Evolutionary conservation across 2,113 vertebrate species (phyloP), one percentile per base, ranked within the genome.

Genomic region (Prolemur simus): DNA sequence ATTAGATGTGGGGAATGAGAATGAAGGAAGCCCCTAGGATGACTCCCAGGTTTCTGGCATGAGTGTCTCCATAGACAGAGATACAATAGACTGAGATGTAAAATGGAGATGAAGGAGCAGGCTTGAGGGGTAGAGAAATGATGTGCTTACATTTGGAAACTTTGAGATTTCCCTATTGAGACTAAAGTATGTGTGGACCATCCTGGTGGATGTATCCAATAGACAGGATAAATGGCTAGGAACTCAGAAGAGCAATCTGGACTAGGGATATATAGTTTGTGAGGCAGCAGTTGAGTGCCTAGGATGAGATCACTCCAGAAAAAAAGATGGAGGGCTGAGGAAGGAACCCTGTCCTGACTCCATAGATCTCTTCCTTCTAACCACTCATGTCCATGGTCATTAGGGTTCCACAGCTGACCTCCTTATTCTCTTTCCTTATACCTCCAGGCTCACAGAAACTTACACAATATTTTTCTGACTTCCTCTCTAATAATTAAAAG

Each of bases 401-500:
- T 74, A 60, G 12, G 23, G 58, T 81, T 91, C 27, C 63, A 97
- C 17, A 96, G 10, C 42, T 80, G 68, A 54, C 27, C 47, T 6
- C 4, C 13, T 89, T 58, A 49, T 32, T 89, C 81, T 20, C 10
- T 39, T 87, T 56, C 34, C 32, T 89, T 93, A 15, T 86, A 87
- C 9, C 74, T 4, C 76, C 49, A 85, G 25, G 37, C 6, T 93
- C 63, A 91, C 60, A 87, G 17, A 94, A 83, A 37, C 17, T 49
- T 74, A 63, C 2, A 21, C 23, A 14, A 32, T 42, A 54, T 52
- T 1, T 81, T 86, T 82, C 29, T 92, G 20, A 0, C 14, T 77
- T 87, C 27, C 52, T 45, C 6, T 76, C n/a, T 94, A 83, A 78
- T 89, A 92, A 89, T 83, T 83, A 13, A 63, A 95, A 89, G 78